Percentiles rank a stretch among this genome's conserved stretches.
phyloP scores from a whole-genome alignment of 2,888 invertebrate genomes.

The Tenthredo distinguenda region DNA sequence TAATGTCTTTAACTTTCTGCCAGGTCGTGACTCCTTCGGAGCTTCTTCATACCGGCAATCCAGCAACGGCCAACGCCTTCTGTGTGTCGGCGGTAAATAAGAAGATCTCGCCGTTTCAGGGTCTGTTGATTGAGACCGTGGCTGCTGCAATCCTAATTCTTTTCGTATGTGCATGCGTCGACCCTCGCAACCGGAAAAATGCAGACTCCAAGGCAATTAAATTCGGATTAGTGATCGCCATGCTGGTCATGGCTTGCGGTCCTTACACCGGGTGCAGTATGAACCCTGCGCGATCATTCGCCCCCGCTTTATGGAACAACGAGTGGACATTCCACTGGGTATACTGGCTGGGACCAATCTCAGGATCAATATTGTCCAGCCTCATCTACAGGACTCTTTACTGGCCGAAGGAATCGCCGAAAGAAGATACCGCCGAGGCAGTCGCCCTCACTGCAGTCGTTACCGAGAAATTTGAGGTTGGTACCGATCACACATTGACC shows the following conservation, averaged over 20 bases:
- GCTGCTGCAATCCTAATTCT: slow-evolving; percentile 75
- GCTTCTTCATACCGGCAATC: slow-evolving; percentile 57
- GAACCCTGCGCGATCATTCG: slow-evolving; percentile 83
- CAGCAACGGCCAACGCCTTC: slow-evolving; percentile 60
- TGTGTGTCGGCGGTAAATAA: slow-evolving; percentile 73
- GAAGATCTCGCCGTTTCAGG: slow-evolving; percentile 69
- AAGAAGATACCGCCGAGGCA: slow-evolving; percentile 64
- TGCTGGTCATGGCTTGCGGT: slow-evolving; percentile 74
- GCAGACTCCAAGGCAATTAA: slow-evolving; percentile 75
- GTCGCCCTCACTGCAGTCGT: slow-evolving; percentile 70
- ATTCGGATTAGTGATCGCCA: slow-evolving; percentile 76
- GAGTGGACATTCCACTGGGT: slow-evolving; percentile 74
- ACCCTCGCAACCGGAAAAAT: slow-evolving; percentile 73
- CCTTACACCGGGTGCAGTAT: slow-evolving; percentile 84
- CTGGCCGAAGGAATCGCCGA: slow-evolving; percentile 50
- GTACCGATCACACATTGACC: neutral
- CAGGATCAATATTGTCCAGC: slow-evolving; percentile 69
- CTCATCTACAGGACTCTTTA: slow-evolving; percentile 70
- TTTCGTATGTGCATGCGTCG: slow-evolving; percentile 76
- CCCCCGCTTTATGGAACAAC: slow-evolving; percentile 75
- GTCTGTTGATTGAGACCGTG: slow-evolving; percentile 74
- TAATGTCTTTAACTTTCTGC: slow-evolving; percentile 49
- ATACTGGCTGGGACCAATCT: slow-evolving; percentile 75
- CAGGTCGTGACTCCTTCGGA: slow-evolving; percentile 72
- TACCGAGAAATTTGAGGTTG: slow-evolving; percentile 67